Conservation (phyloP, 1,140 invertebrate species). For the Bombus difficillimus region DNA sequence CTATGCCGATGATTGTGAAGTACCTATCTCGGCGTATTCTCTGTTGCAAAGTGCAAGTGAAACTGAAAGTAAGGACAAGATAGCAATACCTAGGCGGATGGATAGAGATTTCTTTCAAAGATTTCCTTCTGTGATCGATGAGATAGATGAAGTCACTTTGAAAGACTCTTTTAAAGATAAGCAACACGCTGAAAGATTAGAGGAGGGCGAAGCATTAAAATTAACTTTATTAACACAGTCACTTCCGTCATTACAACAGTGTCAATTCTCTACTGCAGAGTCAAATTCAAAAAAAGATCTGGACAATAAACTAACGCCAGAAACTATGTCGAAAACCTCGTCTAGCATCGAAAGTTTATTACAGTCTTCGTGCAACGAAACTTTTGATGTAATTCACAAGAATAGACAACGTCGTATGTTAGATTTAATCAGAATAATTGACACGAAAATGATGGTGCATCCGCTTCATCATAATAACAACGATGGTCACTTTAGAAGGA, state of each 20-base stretch:
- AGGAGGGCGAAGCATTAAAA: background rate
- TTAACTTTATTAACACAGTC: background rate
- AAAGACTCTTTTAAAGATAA: slow-evolving; percentile 15
- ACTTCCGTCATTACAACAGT: slow-evolving; percentile 5
- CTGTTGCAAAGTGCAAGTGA: slow-evolving; percentile 1
- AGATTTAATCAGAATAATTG: slow-evolving; percentile 77
- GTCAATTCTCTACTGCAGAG: background rate
- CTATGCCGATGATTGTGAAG: slow-evolving; percentile 14
- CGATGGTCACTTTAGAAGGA: slow-evolving; percentile 3
- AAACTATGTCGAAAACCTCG: slow-evolving; percentile 21
- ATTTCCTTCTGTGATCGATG: background rate
- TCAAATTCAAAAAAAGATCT: background rate
- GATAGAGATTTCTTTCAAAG: background rate
- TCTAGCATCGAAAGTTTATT: slow-evolving; percentile 39
- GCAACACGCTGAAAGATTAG: background rate
- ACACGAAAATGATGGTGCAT: slow-evolving; percentile 75
- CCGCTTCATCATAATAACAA: slow-evolving; percentile 18
- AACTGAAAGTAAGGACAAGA: slow-evolving; percentile 2
- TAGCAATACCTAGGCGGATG: no score
- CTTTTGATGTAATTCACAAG: background rate
- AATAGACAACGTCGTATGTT: slow-evolving; percentile 74
- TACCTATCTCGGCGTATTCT: slow-evolving; percentile 6
- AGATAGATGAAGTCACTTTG: background rate
- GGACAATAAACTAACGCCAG: background rate
- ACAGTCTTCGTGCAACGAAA: slow-evolving; percentile 34